These are phyloP conservation scores for Synanceia verrucosa DNA, from an alignment of 2,797 vertebrate genomes.

Conservation along the genomic window DNA sequence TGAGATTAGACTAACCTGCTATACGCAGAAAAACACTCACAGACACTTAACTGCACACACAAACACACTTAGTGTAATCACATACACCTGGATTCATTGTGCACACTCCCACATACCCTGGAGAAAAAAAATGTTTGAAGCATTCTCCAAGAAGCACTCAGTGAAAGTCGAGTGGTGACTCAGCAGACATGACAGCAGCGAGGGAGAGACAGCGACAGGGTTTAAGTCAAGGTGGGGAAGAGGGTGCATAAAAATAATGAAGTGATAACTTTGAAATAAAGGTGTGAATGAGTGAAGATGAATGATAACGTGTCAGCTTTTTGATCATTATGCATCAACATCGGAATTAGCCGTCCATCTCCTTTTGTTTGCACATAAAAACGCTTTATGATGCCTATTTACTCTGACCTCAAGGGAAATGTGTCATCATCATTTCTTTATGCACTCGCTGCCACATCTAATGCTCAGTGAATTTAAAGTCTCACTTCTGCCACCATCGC, in stretches of 20 bases:
- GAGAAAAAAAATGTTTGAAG: constrained; percentile 40
- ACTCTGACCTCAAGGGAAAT: constrained; percentile 16
- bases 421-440: background rate
- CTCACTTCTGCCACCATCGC: background rate
- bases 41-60: constrained; percentile 30
- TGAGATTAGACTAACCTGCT: constrained; percentile 50
- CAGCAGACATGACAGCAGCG: constrained; percentile 41
- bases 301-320: background rate
- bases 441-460: background rate
- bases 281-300: background rate
- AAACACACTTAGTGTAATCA: constrained; percentile 30
- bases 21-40: constrained; percentile 32
- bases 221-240: background rate
- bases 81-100: constrained; percentile 23
- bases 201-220: background rate
- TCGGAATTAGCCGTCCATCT: background rate
- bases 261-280: constrained; percentile 14
- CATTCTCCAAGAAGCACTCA: constrained; percentile 27
- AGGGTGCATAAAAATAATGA: background rate
- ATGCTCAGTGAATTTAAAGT: background rate
- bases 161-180: constrained; percentile 56
- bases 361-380: constrained; percentile 2
- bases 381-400: background rate
- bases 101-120: background rate
- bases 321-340: background rate